A percentile compares a stretch with the other conserved stretches of the same genome.
Evolutionary conservation across 2,113 vertebrate species (phyloP).

Genomic region (Origma solitaria): DNA sequence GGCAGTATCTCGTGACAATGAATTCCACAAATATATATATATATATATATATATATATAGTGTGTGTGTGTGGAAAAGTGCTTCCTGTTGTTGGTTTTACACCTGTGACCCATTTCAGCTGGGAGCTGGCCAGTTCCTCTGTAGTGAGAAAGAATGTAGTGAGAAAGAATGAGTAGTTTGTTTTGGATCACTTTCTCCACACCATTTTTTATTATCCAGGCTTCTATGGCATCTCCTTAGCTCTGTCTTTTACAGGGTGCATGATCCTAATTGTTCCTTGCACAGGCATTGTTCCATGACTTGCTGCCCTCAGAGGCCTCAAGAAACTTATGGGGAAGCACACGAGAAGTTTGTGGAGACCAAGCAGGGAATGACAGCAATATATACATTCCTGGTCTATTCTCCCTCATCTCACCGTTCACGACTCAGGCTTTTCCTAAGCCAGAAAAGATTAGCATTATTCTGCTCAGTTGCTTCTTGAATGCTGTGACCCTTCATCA

Average conservation of each 20-base stretch:
- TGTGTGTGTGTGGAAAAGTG: not conserved
- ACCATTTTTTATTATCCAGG: not conserved
- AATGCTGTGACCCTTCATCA: not conserved
- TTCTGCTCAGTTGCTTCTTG: not conserved
- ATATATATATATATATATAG: not conserved
- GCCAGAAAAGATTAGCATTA: not conserved
- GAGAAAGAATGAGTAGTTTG: not conserved
- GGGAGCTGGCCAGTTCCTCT: not conserved
- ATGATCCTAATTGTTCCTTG: not conserved
- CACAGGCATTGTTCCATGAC: not conserved
- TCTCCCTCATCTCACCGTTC: not conserved
- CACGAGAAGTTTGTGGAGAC: not conserved
- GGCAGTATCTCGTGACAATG: not conserved
- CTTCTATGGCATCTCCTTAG: not conserved
- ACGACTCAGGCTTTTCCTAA: not conserved
- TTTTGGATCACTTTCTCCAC: not conserved
- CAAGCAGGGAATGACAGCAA: not conserved
- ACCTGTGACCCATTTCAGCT: conserved; percentile 28
- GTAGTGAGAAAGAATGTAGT: not conserved
- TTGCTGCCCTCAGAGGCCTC: not conserved
- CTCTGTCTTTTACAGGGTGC: not conserved
- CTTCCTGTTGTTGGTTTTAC: conserved; percentile 36
- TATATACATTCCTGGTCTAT: not conserved
- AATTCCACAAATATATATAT: not conserved
- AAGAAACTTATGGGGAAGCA: not conserved